Conservation (phyloP, 2,888 invertebrate genomes). For the Dicyrtomina minuta region DNA sequence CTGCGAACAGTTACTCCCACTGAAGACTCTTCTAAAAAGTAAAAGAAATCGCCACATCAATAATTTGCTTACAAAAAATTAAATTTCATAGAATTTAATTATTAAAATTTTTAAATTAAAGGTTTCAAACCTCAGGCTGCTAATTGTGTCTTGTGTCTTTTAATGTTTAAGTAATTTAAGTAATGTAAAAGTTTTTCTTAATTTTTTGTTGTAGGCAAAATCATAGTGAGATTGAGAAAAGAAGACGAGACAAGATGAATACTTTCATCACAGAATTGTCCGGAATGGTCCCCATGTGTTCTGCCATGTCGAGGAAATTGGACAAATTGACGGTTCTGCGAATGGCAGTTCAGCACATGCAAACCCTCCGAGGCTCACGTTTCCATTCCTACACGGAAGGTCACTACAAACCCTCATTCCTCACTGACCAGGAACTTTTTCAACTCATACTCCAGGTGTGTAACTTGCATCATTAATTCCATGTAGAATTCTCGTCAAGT, state of each 20-base stretch:
- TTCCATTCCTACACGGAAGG: constrained; percentile 73
- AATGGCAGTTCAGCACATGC: constrained; percentile 91
- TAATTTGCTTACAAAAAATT: too few species aligned
- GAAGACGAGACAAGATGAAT: constrained; percentile 94
- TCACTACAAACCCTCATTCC: constrained; percentile 75
- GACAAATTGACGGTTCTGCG: constrained; percentile 87
- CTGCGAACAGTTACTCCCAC: too few species aligned
- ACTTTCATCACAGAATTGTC: constrained; percentile 88
- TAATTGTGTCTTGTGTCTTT: constrained; percentile 11
- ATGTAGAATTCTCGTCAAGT: constrained; percentile 45
- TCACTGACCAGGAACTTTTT: constrained; percentile 84
- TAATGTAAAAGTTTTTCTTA: background rate
- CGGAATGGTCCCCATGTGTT: constrained; percentile 90
- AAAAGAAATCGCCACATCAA: too few species aligned
- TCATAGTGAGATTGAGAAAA: constrained; percentile 94
- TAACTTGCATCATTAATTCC: too few species aligned
- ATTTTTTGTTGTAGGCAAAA: constrained; percentile 70
- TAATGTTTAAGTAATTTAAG: background rate
- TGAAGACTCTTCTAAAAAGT: too few species aligned
- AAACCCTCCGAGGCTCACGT: constrained; percentile 68
- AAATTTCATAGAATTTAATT: too few species aligned
- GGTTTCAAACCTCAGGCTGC: too few species aligned
- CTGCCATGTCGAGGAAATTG: constrained; percentile 86
- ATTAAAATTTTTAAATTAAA: too few species aligned
- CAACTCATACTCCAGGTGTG: constrained; percentile 73